Evolutionary conservation across 2,888 invertebrate species (phyloP).

Genomic region (Phasia obesa): DNA sequence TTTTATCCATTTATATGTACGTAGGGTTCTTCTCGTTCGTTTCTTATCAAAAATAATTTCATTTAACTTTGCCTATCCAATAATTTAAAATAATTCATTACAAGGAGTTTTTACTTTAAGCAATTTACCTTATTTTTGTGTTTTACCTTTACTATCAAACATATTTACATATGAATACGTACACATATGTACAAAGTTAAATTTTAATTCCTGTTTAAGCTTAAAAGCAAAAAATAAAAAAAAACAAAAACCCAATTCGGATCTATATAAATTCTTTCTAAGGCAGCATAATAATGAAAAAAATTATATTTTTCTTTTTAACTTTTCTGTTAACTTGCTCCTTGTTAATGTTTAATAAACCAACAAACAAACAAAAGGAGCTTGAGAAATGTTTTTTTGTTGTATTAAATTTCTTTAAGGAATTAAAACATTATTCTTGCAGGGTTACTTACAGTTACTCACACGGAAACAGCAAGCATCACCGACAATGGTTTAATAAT

Average conservation of each 20-base stretch:
- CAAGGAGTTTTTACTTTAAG: conserved; percentile 4
- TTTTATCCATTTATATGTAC: too few species aligned
- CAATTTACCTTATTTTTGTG: conserved; percentile 23
- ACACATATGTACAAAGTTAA: neutral
- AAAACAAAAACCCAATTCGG: neutral
- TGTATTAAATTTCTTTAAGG: conserved; percentile 59
- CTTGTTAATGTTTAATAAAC: conserved; percentile 41
- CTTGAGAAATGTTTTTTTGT: conserved; percentile 24
- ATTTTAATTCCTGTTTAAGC: conserved; percentile 53
- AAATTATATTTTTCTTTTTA: conserved; percentile 43
- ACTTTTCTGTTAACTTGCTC: conserved; percentile 21
- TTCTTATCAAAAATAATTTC: too few species aligned
- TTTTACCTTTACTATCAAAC: conserved; percentile 23
- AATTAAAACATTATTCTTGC: conserved; percentile 47
- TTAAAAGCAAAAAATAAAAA: conserved; percentile 17
- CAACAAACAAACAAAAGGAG: neutral
- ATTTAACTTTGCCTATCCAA: neutral
- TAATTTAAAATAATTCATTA: conserved; percentile 55
- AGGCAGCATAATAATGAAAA: conserved; percentile 27
- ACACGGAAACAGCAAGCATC: neutral
- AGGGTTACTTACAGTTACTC: conserved; percentile 21
- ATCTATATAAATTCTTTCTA: neutral
- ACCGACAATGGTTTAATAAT: conserved; percentile 53
- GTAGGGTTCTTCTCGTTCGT: too few species aligned
- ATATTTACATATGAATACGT: neutral